Evolutionary conservation across 2,113 vertebrate genomes (phyloP), one percentile per base, ranked within the genome.

Genomic region (Otocyon megalotis): DNA sequence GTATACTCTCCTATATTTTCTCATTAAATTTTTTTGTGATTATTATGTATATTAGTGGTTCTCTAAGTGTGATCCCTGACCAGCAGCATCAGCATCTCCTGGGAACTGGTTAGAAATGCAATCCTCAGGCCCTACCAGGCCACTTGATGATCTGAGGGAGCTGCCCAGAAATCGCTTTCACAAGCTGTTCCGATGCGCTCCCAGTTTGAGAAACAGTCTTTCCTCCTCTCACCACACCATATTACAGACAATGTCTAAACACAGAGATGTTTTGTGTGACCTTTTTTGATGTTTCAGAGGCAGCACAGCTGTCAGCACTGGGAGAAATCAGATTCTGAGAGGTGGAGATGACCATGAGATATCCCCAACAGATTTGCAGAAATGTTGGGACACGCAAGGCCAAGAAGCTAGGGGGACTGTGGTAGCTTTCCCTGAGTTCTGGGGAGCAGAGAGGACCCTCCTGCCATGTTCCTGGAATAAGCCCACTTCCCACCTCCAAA

Each of bases 71-170:
- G n/a, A 19, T 24, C 26, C 17, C 17, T 0, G 11, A 6, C 4
- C 26, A 67, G 32, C 17, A 53, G 32, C 72, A 32, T 2, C 0
- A 30, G 71, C 15, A 17, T 19, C 32, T 6, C 13, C 54, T 43
- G 28, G 87, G 58, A 74, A 63, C 24, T 65, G 60, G 26, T 26
- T 72, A 53, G 53, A 82, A 32, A 83, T 60, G 80, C 72, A 65
- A 28, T 94, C n/a, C 53, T 77, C 53, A 65, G 22, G 50, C 26
- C 13, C 28, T 8, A 32, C 14, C 28, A 85, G 71, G 84, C 3
- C 43, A 3, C 16, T 83, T 19, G 7, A 0, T 10, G 9, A 0
- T 13, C 9, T 28, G 10, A 14, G 43, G 11, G 4, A n/a, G 8
- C 54, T 56, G 35, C 4, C 13, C 15, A 62, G 19, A 54, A 43